phyloP scores from a whole-genome alignment of 23 tunicate species.

The Clavelina lepadiformis region DNA sequence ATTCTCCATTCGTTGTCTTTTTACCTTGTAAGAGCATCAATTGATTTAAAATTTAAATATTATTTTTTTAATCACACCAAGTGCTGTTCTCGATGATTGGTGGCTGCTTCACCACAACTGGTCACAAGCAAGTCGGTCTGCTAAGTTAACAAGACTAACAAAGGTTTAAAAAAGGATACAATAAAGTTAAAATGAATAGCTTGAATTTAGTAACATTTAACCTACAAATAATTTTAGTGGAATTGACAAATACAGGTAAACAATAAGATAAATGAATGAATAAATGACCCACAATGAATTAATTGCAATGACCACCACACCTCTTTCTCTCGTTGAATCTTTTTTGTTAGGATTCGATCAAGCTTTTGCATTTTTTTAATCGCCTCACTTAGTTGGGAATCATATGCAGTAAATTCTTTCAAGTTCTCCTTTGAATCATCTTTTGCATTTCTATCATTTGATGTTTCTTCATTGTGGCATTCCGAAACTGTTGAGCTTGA shows the following conservation, averaged over 20 bases:
- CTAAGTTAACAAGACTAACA: no score
- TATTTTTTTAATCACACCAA: not conserved
- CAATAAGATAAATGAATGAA: not conserved
- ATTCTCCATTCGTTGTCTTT: conserved; percentile 49
- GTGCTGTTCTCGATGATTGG: no score
- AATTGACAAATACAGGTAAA: not conserved
- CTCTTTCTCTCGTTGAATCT: conserved; percentile 62
- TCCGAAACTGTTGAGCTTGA: no score
- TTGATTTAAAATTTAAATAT: no score
- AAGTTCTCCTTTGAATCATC: not conserved
- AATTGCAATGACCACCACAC: conserved; percentile 12
- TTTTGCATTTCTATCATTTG: no score
- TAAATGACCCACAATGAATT: not conserved
- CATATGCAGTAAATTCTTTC: not conserved
- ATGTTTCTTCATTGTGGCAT: no score
- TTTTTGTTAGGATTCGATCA: conserved; percentile 48
- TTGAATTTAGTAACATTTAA: no score
- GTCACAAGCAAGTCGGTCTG: no score
- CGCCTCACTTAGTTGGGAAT: not conserved
- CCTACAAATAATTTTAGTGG: conserved; percentile 16
- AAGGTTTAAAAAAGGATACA: no score
- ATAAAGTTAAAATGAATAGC: no score
- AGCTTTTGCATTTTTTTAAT: conserved; percentile 65
- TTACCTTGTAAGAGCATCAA: conserved; percentile 12
- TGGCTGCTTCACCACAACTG: no score